phyloP scores from a whole-genome alignment of 2,113 vertebrate genomes.

The Pelusios castaneus region DNA sequence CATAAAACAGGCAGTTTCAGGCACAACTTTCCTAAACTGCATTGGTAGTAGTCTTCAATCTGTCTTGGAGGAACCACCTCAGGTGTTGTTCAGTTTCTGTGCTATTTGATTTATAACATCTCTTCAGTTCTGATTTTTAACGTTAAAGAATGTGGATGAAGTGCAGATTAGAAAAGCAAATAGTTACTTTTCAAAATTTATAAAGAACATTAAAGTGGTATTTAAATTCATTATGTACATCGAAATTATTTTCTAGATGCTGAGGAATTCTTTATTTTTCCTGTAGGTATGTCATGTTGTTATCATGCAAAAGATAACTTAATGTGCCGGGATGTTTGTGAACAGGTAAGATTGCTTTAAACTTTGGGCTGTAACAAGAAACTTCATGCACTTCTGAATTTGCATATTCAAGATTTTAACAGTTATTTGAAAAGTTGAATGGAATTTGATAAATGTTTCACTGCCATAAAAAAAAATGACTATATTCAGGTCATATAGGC shows the following conservation, averaged over 20 bases:
- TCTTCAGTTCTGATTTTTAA: background rate
- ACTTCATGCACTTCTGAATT: background rate
- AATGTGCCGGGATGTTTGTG: constrained; percentile 94
- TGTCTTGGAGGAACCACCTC: background rate
- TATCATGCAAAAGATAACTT: constrained; percentile 87
- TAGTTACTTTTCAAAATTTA: background rate
- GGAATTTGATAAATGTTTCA: background rate
- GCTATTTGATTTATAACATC: background rate
- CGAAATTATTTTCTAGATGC: constrained; percentile 3
- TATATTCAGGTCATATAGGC: background rate
- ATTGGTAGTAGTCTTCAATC: background rate
- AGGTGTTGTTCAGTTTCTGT: background rate
- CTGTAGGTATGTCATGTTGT: constrained; percentile 91
- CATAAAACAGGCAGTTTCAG: background rate
- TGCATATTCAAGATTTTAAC: background rate
- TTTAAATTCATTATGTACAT: background rate
- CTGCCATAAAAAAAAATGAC: background rate
- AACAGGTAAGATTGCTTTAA: constrained; percentile 84
- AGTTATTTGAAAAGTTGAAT: background rate
- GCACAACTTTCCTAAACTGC: background rate
- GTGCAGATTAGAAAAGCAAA: background rate
- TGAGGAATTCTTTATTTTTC: constrained; percentile 32
- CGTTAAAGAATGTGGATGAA: background rate
- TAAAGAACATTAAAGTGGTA: background rate
- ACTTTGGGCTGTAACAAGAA: background rate